Percentiles rank a stretch among this genome's conserved stretches.
These are phyloP conservation scores for Plumapathes pennacea DNA, from an alignment of 92 coral and sea anemone genomes.

Conservation along the genomic window DNA sequence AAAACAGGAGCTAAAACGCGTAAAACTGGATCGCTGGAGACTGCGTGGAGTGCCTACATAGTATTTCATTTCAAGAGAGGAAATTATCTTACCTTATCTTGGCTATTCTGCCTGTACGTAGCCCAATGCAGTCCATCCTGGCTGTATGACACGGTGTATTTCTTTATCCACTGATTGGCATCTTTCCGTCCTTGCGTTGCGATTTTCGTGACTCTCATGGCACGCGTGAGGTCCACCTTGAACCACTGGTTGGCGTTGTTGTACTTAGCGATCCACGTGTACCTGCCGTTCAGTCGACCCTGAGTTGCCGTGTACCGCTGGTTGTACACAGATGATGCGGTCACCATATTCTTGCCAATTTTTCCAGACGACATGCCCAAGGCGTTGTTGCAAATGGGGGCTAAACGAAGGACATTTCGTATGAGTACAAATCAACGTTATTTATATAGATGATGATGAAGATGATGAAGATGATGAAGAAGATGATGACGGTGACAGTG, in stretches of 20 bases:
- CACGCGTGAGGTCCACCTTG: constrained; percentile 61
- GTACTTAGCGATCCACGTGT: constrained; percentile 49
- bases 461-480: neutral
- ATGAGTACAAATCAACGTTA: constrained; percentile 1
- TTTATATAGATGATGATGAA: neutral
- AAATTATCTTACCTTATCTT: constrained; percentile 60
- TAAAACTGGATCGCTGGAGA: too few relatives aligned
- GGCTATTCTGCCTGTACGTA: constrained; percentile 53
- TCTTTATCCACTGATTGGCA: constrained; percentile 71
- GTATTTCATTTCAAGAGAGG: neutral
- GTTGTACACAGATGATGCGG: constrained; percentile 64
- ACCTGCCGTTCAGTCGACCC: constrained; percentile 49
- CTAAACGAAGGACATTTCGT: constrained; percentile 23
- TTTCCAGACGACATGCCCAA: constrained; percentile 61
- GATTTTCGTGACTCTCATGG: constrained; percentile 60
- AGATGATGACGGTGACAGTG: neutral
- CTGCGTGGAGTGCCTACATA: too few relatives aligned
- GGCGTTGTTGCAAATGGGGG: constrained; percentile 66
- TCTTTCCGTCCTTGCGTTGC: constrained; percentile 70
- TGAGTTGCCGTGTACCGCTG: constrained; percentile 34
- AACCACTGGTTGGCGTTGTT: constrained; percentile 81
- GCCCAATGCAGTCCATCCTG: constrained; percentile 78
- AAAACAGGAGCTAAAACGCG: too few relatives aligned
- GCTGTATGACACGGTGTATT: constrained; percentile 53
- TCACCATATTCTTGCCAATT: constrained; percentile 47